Evolutionary conservation across 2,797 vertebrate species (phyloP).

Genomic region (Huso huso): DNA sequence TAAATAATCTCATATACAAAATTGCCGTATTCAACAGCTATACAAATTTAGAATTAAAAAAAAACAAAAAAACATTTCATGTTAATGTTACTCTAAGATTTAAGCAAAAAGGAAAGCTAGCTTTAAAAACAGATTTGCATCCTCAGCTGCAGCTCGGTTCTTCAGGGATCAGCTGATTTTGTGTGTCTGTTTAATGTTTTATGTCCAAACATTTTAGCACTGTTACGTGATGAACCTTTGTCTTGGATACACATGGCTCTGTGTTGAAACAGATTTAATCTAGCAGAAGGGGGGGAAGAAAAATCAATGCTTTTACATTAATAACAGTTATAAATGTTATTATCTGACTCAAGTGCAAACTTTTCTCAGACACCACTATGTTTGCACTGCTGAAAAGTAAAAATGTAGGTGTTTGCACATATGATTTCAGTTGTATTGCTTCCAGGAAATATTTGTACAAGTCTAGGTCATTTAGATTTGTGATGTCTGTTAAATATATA

Average conservation of each 20-base stretch:
- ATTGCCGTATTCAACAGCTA: too few relatives aligned
- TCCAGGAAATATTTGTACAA: constrained; percentile 46
- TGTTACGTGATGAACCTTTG: constrained; percentile 23
- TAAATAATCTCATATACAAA: too few relatives aligned
- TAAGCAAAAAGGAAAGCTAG: constrained; percentile 20
- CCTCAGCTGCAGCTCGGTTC: constrained; percentile 28
- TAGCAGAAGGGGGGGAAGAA: constrained; percentile 10
- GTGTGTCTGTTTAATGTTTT: constrained; percentile 36
- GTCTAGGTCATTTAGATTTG: constrained; percentile 40
- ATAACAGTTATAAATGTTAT: constrained; percentile 29
- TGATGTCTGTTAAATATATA: constrained; percentile 37
- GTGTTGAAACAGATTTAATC: constrained; percentile 11
- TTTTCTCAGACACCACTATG: constrained; percentile 39
- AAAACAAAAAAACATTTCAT: too few relatives aligned
- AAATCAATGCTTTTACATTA: constrained; percentile 25
- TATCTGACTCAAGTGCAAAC: constrained; percentile 40
- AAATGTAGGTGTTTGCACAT: constrained; percentile 31
- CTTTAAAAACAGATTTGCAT: constrained; percentile 43
- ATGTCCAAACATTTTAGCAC: constrained; percentile 36
- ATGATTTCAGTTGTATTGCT: constrained; percentile 38
- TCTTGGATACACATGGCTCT: constrained; percentile 12
- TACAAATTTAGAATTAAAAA: too few relatives aligned
- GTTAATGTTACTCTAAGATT: too few relatives aligned
- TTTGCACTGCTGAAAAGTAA: constrained; percentile 43
- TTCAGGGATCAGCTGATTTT: constrained; percentile 48